These are phyloP conservation scores for Loripinus fragilis DNA, from an alignment of 2,888 invertebrate genomes.

Conservation along the genomic window DNA sequence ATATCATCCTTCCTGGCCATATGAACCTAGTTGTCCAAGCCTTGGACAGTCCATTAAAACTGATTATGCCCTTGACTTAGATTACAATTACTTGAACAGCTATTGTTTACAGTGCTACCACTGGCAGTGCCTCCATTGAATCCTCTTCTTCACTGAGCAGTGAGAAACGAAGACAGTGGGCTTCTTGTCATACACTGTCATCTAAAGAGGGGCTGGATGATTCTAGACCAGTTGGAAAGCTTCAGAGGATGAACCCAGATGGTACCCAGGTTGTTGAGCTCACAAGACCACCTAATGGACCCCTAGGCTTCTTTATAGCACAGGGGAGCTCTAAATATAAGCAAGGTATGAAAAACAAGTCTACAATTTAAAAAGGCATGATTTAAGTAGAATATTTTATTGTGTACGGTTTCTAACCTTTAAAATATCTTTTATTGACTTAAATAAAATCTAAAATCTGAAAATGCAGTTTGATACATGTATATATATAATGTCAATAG, in stretches of 20 bases:
- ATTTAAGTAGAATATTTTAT: too few species aligned
- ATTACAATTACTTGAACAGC: too few species aligned
- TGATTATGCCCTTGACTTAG: too few species aligned
- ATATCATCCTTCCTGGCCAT: too few species aligned
- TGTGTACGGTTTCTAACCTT: too few species aligned
- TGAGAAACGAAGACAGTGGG: constrained; percentile 33
- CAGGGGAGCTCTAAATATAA: constrained; percentile 77
- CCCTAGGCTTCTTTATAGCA: constrained; percentile 82
- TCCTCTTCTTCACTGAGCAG: neutral
- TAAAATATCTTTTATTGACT: too few species aligned
- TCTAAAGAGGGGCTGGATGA: constrained; percentile 17
- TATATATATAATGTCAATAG: too few species aligned
- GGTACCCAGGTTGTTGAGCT: constrained; percentile 80
- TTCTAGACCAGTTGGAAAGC: constrained; percentile 71
- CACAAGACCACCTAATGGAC: constrained; percentile 74
- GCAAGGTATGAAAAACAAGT: constrained; percentile 70
- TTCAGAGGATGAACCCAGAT: constrained; percentile 76
- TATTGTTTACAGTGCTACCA: neutral
- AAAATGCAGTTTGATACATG: too few species aligned
- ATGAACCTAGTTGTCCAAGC: too few species aligned
- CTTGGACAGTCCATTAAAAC: too few species aligned
- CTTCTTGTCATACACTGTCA: constrained; percentile 56
- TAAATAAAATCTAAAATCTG: too few species aligned
- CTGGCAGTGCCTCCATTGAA: neutral
- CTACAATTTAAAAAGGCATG: too few species aligned